phyloP scores from a whole-genome alignment of 2,797 vertebrate species.

The Esox masquinongy region DNA sequence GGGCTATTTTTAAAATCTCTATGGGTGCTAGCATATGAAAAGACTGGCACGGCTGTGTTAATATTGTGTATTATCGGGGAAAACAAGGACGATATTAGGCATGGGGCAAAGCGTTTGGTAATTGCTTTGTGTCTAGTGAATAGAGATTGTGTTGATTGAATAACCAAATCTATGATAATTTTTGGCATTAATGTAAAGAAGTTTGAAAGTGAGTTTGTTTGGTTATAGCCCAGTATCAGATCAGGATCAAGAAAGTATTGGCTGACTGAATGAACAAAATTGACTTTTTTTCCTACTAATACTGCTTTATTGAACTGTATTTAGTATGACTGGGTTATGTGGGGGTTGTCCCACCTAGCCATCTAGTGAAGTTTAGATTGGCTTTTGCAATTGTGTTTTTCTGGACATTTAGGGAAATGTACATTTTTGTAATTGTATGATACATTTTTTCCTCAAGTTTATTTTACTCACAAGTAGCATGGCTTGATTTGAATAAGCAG shows the following conservation, averaged over 20 bases:
- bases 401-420: background rate
- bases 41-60: constrained; percentile 29
- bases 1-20: constrained; percentile 51
- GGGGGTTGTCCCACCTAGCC: no score
- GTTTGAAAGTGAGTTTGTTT: constrained; percentile 1
- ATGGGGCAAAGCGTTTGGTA: constrained; percentile 50
- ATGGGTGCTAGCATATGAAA: constrained; percentile 13
- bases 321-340: no score
- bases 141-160: constrained; percentile 33
- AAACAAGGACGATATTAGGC: constrained; percentile 50
- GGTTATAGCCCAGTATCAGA: background rate
- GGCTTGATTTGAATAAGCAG: background rate
- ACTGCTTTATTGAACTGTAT: no score
- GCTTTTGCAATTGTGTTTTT: background rate
- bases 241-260: background rate
- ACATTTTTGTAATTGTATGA: background rate
- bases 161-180: constrained; percentile 34
- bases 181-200: constrained; percentile 16
- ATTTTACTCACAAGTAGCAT: background rate
- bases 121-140: constrained; percentile 26
- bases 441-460: background rate
- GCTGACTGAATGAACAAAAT: background rate
- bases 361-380: no score
- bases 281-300: no score
- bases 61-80: constrained; percentile 41